phyloP scores from a whole-genome alignment of 2,888 invertebrate species.

The Acanthopleura granulata region DNA sequence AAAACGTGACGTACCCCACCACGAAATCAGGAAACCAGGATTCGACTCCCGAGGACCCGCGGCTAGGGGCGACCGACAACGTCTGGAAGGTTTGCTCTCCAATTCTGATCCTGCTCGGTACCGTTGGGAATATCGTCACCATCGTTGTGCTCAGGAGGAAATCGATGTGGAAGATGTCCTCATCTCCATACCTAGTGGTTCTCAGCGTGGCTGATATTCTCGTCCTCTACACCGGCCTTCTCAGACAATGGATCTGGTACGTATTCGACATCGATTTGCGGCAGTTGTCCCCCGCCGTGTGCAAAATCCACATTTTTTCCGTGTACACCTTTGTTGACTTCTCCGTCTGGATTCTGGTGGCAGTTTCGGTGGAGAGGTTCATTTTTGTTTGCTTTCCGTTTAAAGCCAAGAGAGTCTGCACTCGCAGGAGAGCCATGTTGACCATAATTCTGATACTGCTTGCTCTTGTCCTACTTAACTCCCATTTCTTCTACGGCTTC shows the following conservation, averaged over 20 bases:
- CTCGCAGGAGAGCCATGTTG: constrained; percentile 31
- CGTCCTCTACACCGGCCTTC: constrained; percentile 52
- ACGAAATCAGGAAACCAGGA: not conserved
- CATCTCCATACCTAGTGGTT: constrained; percentile 49
- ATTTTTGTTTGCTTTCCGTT: constrained; percentile 53
- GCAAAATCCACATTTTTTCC: constrained; percentile 49
- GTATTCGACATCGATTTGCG: constrained; percentile 44
- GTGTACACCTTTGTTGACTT: constrained; percentile 52
- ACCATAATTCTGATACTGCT: constrained; percentile 32
- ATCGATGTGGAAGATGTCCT: constrained; percentile 43
- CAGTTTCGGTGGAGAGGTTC: constrained; percentile 55
- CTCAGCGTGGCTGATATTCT: constrained; percentile 47
- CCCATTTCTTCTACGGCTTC: constrained; percentile 45
- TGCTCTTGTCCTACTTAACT: constrained; percentile 39
- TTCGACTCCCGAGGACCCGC: not conserved
- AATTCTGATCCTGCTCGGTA: constrained; percentile 51
- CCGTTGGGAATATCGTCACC: constrained; percentile 50
- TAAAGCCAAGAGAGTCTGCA: constrained; percentile 42
- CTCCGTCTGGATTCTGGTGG: constrained; percentile 59
- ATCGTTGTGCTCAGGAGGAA: constrained; percentile 46
- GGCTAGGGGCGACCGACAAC: constrained; percentile 16
- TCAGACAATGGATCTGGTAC: constrained; percentile 45
- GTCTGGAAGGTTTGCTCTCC: constrained; percentile 49
- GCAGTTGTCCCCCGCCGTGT: constrained; percentile 29
- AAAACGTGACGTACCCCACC: no score